These are phyloP conservation scores for Miltochrista miniata DNA, from an alignment of 2,888 invertebrate genomes.

Conservation along the genomic window DNA sequence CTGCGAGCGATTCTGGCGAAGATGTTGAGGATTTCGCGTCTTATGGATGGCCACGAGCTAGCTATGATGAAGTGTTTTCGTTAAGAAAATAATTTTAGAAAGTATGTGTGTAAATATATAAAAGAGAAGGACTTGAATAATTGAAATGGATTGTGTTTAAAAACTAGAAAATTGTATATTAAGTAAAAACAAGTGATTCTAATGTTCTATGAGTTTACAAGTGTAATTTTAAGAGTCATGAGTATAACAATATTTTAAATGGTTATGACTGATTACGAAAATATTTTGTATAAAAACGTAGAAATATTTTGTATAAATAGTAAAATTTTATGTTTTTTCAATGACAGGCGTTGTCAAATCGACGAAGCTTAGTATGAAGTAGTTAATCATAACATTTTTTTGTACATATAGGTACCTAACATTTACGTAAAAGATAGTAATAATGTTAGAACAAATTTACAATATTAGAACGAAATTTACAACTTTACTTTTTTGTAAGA, in stretches of 20 bases:
- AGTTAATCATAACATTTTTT: not conserved
- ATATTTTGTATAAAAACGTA: not conserved
- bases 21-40: conserved; percentile 1
- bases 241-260: not conserved
- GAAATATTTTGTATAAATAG: too few species aligned
- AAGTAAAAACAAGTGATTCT: not conserved
- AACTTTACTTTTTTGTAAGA: not conserved
- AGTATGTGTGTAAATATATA: not conserved
- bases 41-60: conserved; percentile 4
- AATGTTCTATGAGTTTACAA: not conserved
- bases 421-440: not conserved
- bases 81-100: not conserved
- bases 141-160: not conserved
- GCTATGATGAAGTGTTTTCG: conserved; percentile 5
- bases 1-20: not conserved
- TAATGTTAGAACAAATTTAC: too few species aligned
- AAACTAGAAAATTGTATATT: not conserved
- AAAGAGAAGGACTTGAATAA: not conserved
- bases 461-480: not conserved
- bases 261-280: not conserved
- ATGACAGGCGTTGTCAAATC: not conserved
- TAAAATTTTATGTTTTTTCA: not conserved
- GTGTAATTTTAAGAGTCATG: conserved; percentile 2
- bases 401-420: not conserved
- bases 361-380: conserved; percentile 5